These are phyloP conservation scores for Hozukius guyotensis DNA, from an alignment of 2,797 vertebrate species.

Conservation along the genomic window DNA sequence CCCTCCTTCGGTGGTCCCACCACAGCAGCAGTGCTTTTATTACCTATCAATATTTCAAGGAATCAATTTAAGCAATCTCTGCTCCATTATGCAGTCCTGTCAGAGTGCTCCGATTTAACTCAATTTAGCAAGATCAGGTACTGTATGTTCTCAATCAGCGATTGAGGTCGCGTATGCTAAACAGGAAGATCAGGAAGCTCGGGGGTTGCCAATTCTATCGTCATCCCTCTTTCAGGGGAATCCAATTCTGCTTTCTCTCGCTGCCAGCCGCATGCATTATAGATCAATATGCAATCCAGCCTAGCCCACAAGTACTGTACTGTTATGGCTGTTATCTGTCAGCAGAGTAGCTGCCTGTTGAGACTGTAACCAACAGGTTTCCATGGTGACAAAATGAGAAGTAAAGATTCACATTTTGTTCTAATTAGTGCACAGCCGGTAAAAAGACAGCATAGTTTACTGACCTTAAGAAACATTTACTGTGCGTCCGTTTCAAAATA, in stretches of 20 bases:
- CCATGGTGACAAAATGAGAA: neutral
- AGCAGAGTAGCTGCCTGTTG: conserved; percentile 15
- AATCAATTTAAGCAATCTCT: conserved; percentile 20
- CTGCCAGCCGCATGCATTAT: conserved; percentile 55
- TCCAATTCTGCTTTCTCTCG: conserved; percentile 37
- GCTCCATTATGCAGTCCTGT: conserved; percentile 35
- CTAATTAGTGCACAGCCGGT: neutral
- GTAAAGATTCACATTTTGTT: neutral
- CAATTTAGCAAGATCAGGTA: conserved; percentile 25
- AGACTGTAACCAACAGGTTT: conserved; percentile 21
- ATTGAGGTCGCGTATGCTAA: conserved; percentile 28
- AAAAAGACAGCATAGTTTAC: neutral
- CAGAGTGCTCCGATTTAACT: conserved; percentile 22
- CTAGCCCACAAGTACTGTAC: conserved; percentile 24
- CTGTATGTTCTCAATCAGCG: conserved; percentile 3
- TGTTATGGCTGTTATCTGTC: conserved; percentile 24
- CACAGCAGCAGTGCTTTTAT: conserved; percentile 34
- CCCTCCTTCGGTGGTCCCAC: neutral
- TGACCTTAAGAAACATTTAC: neutral
- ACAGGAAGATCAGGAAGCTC: conserved; percentile 15
- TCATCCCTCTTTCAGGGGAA: conserved; percentile 51
- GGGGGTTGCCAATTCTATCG: conserved; percentile 42
- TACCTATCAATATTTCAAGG: conserved; percentile 55
- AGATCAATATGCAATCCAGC: conserved; percentile 59
- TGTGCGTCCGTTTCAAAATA: neutral